Percentiles rank a stretch among this genome's conserved stretches.
Evolutionary conservation across 2,888 invertebrate genomes (phyloP).

Genomic region (Tanytarsus gracilentus): DNA sequence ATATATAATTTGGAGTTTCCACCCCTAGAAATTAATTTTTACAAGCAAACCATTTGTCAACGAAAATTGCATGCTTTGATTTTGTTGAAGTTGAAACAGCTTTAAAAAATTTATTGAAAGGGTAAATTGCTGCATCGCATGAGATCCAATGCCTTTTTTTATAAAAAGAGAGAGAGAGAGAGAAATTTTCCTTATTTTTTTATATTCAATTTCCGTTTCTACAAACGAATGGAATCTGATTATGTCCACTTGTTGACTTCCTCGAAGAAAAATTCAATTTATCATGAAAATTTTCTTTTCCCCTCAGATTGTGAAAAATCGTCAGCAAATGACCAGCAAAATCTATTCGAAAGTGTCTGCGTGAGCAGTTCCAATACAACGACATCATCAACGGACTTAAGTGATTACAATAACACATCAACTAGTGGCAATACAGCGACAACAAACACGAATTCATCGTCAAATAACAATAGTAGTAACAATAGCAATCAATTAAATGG

Average conservation of each 20-base stretch:
- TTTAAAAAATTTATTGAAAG: too few relatives aligned
- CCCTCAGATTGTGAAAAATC: constrained; percentile 25
- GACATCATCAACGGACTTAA: constrained; percentile 28
- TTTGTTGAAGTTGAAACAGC: constrained; percentile 10
- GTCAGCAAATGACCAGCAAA: constrained; percentile 9
- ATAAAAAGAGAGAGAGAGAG: too few relatives aligned
- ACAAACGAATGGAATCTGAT: not conserved
- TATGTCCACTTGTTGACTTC: constrained; percentile 26
- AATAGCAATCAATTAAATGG: constrained; percentile 29
- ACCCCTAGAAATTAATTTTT: too few relatives aligned
- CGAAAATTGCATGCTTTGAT: constrained; percentile 26
- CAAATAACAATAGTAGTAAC: constrained; percentile 24
- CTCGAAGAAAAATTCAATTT: not conserved
- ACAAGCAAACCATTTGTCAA: too few relatives aligned
- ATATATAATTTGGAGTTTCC: too few relatives aligned
- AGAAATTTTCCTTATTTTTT: too few relatives aligned
- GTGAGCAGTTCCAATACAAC: constrained; percentile 17
- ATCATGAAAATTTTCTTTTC: not conserved
- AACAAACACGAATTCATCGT: constrained; percentile 25
- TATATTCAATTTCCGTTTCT: too few relatives aligned
- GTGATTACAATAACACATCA: constrained; percentile 27
- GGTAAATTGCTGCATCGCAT: too few relatives aligned
- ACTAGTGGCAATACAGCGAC: constrained; percentile 22
- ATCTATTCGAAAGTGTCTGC: not conserved
- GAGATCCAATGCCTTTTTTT: too few relatives aligned